Conservation (phyloP, 2,113 vertebrate genomes). For the Dromas ardeola region DNA sequence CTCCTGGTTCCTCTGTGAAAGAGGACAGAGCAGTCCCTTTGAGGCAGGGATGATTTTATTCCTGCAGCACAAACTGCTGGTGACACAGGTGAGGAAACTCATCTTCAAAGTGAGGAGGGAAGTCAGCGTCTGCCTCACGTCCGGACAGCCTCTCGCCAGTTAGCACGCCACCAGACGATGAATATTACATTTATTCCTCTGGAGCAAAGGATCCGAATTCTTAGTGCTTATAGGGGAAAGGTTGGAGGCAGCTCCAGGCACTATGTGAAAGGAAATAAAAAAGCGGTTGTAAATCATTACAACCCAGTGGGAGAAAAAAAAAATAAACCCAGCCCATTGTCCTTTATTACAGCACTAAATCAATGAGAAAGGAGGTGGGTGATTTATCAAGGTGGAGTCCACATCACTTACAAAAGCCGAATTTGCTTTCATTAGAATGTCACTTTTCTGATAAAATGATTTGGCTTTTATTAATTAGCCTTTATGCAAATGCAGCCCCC, state of each 20-base stretch:
- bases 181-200: neutral
- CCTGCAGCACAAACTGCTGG: neutral
- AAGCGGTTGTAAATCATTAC: conserved; percentile 2
- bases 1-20: neutral
- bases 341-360: conserved; percentile 31
- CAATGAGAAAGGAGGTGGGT: neutral
- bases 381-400: conserved; percentile 9
- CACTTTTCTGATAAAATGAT: neutral
- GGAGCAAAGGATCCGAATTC: neutral
- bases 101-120: neutral
- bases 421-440: neutral
- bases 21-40: neutral
- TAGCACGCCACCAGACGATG: fast-evolving
- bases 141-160: neutral
- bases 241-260: conserved; percentile 6
- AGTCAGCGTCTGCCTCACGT: neutral
- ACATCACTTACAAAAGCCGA: neutral
- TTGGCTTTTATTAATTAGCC: conserved; percentile 10
- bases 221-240: neutral
- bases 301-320: neutral
- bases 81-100: neutral
- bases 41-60: neutral
- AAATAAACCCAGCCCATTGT: neutral
- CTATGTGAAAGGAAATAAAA: conserved; percentile 6
- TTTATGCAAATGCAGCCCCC: neutral